Conservation (phyloP, 2,113 vertebrate species). For the Chinchilla lanigera region DNA sequence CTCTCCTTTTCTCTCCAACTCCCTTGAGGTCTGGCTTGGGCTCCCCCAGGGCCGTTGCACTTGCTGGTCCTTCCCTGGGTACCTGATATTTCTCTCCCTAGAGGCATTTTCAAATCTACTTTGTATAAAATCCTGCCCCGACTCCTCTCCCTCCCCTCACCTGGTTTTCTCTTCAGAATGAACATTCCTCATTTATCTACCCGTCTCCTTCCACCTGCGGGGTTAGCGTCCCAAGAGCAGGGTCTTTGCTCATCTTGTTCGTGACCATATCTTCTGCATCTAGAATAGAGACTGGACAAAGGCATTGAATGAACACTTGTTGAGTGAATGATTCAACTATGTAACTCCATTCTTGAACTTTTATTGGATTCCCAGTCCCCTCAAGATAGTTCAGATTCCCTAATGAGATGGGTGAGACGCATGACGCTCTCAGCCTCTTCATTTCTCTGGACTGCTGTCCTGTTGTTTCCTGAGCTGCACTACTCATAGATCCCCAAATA, state of each 20-base stretch:
- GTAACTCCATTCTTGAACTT: background rate
- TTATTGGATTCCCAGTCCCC: background rate
- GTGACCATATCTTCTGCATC: background rate
- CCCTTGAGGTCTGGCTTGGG: background rate
- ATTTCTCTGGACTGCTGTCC: background rate
- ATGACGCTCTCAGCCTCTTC: background rate
- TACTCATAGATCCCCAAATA: background rate
- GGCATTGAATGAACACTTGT: background rate
- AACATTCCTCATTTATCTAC: background rate
- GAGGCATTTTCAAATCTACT: background rate
- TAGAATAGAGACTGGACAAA: background rate
- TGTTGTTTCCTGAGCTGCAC: background rate
- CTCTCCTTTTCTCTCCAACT: background rate
- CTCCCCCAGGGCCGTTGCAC: background rate
- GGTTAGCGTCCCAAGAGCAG: background rate
- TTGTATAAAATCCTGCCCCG: background rate
- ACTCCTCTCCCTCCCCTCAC: background rate
- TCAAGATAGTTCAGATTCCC: background rate
- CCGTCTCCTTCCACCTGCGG: background rate
- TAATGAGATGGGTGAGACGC: background rate
- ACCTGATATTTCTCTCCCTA: background rate
- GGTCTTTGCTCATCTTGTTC: background rate
- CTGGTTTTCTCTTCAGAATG: background rate
- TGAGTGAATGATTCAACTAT: background rate
- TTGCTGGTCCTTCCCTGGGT: background rate